phyloP scores from a whole-genome alignment of 2,113 vertebrate species.

The Corvus moneduloides region DNA sequence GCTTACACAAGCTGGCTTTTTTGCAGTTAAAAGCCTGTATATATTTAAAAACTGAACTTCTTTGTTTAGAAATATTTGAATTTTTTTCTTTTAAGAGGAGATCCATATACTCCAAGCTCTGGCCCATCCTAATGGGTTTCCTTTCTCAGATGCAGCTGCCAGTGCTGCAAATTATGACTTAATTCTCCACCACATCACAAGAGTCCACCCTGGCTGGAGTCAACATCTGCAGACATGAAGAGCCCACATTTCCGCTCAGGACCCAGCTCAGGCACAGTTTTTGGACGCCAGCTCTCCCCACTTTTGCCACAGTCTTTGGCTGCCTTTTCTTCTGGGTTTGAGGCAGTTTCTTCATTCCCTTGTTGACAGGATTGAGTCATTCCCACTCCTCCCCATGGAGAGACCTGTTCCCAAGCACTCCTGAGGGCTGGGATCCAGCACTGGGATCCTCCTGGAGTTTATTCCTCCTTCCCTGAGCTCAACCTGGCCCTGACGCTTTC shows the following conservation, averaged over 20 bases:
- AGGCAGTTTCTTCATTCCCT: not conserved
- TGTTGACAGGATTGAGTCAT: not conserved
- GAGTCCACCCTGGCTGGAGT: slow-evolving; percentile 31
- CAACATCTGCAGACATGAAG: slow-evolving; percentile 6
- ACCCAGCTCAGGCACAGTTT: not conserved
- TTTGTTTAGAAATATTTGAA: not conserved
- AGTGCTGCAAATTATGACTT: slow-evolving; percentile 35
- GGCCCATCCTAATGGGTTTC: not conserved
- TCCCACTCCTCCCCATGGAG: not conserved
- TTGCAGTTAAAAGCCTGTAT: not conserved
- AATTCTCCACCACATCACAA: slow-evolving; percentile 49
- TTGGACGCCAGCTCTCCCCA: not conserved
- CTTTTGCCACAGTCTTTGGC: not conserved
- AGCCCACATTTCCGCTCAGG: slow-evolving; percentile 9
- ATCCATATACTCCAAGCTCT: not conserved
- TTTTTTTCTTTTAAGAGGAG: not conserved
- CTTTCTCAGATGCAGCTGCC: slow-evolving; percentile 40
- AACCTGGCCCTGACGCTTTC: not conserved
- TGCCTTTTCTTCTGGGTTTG: not conserved
- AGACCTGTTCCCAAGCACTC: not conserved
- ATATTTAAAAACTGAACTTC: not conserved
- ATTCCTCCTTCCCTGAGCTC: not conserved
- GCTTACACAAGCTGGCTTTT: not conserved
- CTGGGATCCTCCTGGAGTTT: not conserved
- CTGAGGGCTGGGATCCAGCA: not conserved